These are phyloP conservation scores for Cosmopolites sordidus DNA, from an alignment of 2,888 invertebrate genomes.

Conservation along the genomic window DNA sequence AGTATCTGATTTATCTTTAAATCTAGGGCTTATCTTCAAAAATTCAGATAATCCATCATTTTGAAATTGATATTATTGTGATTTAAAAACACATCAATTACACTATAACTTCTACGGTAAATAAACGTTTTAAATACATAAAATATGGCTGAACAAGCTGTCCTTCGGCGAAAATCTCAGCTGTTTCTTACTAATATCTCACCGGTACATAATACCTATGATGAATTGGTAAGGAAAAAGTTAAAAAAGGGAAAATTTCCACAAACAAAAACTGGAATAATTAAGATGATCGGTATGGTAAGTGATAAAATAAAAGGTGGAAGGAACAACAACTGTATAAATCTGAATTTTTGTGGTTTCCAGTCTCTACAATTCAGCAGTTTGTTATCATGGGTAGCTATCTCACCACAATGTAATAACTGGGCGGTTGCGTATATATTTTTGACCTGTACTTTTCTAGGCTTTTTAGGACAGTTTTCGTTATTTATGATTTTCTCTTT, in stretches of 20 bases:
- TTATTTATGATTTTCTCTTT: constrained; percentile 29
- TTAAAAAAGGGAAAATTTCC: constrained; percentile 36
- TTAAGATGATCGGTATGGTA: constrained; percentile 35
- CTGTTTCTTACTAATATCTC: constrained; percentile 30
- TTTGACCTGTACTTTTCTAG: constrained; percentile 20
- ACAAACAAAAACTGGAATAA: constrained; percentile 33
- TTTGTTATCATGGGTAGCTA: constrained; percentile 11
- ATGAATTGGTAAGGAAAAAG: constrained; percentile 35
- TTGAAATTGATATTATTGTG: too few relatives aligned
- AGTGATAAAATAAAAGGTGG: too few relatives aligned
- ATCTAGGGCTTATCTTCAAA: too few relatives aligned
- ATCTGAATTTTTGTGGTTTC: too few relatives aligned
- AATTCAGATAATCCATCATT: too few relatives aligned
- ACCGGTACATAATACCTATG: constrained; percentile 32
- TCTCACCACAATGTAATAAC: constrained; percentile 17
- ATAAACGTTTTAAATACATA: too few relatives aligned
- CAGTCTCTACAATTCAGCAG: constrained; percentile 26
- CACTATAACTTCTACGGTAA: too few relatives aligned
- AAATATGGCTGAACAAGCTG: constrained; percentile 28
- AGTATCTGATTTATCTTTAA: too few relatives aligned
- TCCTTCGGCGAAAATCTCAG: constrained; percentile 30
- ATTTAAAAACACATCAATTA: too few relatives aligned
- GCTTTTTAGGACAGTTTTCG: constrained; percentile 21
- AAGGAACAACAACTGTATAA: too few relatives aligned
- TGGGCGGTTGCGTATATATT: constrained; percentile 24